Conservation (phyloP, 2,888 invertebrate species). For the Catocala sponsa region DNA sequence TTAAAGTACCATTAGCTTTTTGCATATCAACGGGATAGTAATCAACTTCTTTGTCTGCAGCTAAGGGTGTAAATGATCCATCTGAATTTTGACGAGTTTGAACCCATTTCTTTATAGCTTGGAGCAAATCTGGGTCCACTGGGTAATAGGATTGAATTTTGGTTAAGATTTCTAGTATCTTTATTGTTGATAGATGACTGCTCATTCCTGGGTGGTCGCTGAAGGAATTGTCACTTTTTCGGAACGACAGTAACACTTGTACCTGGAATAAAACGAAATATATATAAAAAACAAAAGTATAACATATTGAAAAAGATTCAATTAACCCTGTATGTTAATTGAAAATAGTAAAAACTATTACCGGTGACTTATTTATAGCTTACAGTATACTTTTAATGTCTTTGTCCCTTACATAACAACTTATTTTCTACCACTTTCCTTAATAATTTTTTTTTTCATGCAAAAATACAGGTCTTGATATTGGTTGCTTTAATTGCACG, state of each 20-base stretch:
- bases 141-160: constrained; percentile 89
- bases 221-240: constrained; percentile 90
- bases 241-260: constrained; percentile 89
- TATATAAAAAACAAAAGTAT: too few relatives aligned
- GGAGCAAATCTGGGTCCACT: constrained; percentile 89
- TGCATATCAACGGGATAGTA: constrained; percentile 80
- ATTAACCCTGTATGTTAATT: too few relatives aligned
- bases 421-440: too few relatives aligned
- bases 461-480: too few relatives aligned
- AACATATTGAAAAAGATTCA: too few relatives aligned
- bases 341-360: too few relatives aligned
- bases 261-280: constrained; percentile 71
- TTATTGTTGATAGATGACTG: constrained; percentile 89
- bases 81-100: constrained; percentile 88
- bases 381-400: too few relatives aligned
- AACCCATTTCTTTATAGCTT: constrained; percentile 89
- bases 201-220: constrained; percentile 90
- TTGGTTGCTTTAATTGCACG: too few relatives aligned
- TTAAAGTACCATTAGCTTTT: constrained; percentile 69
- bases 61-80: constrained; percentile 88
- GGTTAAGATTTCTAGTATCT: constrained; percentile 88
- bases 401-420: too few relatives aligned
- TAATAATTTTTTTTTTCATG: too few relatives aligned
- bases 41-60: constrained; percentile 88
- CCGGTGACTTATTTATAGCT: too few relatives aligned